phyloP scores from a whole-genome alignment of 2,888 invertebrate species.

The Phengaris arion region DNA sequence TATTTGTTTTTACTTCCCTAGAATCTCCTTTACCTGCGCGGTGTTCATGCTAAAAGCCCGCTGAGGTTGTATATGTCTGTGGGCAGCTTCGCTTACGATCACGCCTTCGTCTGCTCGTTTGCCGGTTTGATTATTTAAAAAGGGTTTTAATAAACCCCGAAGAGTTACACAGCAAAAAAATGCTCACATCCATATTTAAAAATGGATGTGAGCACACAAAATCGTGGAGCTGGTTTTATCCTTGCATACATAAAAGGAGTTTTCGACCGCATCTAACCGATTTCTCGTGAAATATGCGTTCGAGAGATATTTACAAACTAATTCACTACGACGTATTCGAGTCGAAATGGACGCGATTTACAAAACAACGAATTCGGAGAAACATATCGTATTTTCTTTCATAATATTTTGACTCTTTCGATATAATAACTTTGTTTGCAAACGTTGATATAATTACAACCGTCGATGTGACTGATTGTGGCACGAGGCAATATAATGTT shows the following conservation, averaged over 20 bases:
- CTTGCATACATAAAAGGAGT: neutral
- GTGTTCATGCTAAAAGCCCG: too few species aligned
- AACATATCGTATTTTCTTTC: conserved; percentile 32
- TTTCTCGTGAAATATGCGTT: neutral
- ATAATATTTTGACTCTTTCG: conserved; percentile 33
- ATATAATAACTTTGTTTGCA: conserved; percentile 3
- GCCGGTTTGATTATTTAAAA: neutral
- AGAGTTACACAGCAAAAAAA: neutral
- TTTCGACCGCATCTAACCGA: conserved; percentile 12
- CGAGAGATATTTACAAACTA: conserved; percentile 38
- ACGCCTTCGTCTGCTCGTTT: neutral
- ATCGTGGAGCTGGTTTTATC: neutral
- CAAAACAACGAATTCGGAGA: conserved; percentile 54
- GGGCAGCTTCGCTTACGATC: too few species aligned
- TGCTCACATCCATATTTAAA: neutral
- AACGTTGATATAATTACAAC: neutral
- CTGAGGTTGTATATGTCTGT: too few species aligned
- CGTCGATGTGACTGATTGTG: neutral
- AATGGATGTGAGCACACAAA: neutral
- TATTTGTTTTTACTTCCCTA: too few species aligned
- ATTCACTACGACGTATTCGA: conserved; percentile 52
- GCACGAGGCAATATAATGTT: neutral
- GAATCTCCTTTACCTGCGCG: too few species aligned
- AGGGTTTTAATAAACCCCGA: neutral
- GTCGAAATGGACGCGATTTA: conserved; percentile 57